Base-by-base conservation (phyloP, 2,888 invertebrate species). In the Toxonevra muliebris region DNA sequence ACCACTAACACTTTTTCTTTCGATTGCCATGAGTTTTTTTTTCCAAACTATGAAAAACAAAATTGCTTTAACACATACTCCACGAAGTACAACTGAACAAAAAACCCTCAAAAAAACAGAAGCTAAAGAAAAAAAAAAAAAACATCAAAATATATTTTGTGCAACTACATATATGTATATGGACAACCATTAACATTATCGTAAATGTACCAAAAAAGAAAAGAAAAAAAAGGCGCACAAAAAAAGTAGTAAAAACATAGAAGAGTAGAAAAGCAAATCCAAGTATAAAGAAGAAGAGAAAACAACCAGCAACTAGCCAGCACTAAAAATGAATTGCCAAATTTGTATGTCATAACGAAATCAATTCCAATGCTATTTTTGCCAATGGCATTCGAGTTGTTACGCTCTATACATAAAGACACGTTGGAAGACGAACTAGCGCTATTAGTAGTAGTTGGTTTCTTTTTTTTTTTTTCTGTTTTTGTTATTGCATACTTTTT, bases 1-100 rank as follows among this genome's bases (percentile, higher is more conserved):
- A 79, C 78, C 77, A 71, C 70, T 74, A 71, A 73, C 75, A 78
- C 77, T 73, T 72, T 12, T 11, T 17, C 11, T 17, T 15, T 54
- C 12, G 15, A 4, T 54, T 11, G 54, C 19, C 48, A 8, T 50
- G 30, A 30, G 2, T 30, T 30, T 30, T 30, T 30, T 30, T 7
- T 30, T 2, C 30, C 7, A 30, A 30, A 30, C 30, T 19, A 48
- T 13, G 12, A 7, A 17, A 19, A 19, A 58, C 13, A 41, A 15
- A 41, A 15, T 4, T 9, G 1, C 20, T 15, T 42, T 20, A 45
- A 13, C 48, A 30, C 61, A 12, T 48, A 40, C 15, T 2, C 11
- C n/a, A n/a, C 11, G 13, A 54, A 11, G 1, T 12, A 20, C 2
- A 10, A 55, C 11, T 13, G n/a, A 30, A 30, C 2, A 30, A 30